Evolutionary conservation across 1,140 invertebrate genomes (phyloP).

Genomic region (Venustaconcha ellipsiformis): DNA sequence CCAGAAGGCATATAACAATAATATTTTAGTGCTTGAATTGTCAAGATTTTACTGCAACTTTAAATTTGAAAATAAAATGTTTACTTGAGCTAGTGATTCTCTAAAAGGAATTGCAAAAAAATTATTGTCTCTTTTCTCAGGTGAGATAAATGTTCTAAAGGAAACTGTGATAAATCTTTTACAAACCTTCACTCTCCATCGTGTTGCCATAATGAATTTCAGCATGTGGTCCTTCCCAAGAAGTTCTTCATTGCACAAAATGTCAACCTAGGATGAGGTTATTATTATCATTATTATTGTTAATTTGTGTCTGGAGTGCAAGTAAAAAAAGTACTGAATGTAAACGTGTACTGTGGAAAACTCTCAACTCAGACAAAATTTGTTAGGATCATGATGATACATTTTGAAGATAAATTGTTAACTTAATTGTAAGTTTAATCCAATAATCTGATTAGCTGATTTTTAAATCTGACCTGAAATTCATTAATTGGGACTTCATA

Average conservation of each 20-base stretch:
- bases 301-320: not conserved
- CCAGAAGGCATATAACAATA: no score
- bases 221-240: constrained; percentile 98
- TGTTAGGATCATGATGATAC: no score
- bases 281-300: not conserved
- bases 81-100: not conserved
- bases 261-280: constrained; percentile 80
- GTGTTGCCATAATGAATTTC: constrained; percentile 98
- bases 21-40: no score
- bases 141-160: not conserved
- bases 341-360: no score
- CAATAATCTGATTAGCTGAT: no score
- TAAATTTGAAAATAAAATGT: not conserved
- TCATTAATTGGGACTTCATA: no score
- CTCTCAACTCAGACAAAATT: no score
- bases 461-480: no score
- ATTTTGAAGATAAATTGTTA: no score
- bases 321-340: no score
- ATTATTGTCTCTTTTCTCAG: not conserved
- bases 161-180: not conserved
- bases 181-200: constrained; percentile 90
- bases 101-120: not conserved
- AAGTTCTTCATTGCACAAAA: constrained; percentile 98
- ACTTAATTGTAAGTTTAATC: no score
- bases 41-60: not conserved